Evolutionary conservation across 2,888 invertebrate genomes (phyloP).

Genomic region (Dioctria linearis): DNA sequence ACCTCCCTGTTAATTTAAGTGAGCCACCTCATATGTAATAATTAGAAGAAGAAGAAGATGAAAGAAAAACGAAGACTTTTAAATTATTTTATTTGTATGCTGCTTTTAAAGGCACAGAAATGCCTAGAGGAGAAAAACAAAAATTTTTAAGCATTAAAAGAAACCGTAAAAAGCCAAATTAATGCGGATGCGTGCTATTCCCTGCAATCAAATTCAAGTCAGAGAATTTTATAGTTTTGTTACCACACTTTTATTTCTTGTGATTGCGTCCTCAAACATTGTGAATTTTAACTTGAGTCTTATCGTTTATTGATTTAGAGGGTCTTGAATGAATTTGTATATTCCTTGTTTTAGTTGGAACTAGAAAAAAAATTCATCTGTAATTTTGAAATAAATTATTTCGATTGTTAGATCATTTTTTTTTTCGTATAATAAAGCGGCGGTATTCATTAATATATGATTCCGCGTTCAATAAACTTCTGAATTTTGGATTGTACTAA

Average conservation of each 20-base stretch:
- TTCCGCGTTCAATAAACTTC: too few relatives aligned
- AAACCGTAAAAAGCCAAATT: conserved; percentile 26
- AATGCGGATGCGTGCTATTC: conserved; percentile 8
- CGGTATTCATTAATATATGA: too few relatives aligned
- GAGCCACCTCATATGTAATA: not conserved
- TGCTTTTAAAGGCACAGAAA: conserved; percentile 33
- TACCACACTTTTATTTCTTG: conserved; percentile 17
- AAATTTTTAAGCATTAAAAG: conserved; percentile 57
- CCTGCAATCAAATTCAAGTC: conserved; percentile 41
- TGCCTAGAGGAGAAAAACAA: conserved; percentile 55
- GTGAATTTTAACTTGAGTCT: not conserved
- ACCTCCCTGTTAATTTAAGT: not conserved
- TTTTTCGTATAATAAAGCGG: too few relatives aligned
- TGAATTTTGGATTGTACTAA: too few relatives aligned
- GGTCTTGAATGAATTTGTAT: conserved; percentile 39
- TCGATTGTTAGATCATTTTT: conserved; percentile 29
- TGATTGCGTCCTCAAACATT: not conserved
- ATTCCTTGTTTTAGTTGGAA: conserved; percentile 44
- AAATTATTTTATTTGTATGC: conserved; percentile 27
- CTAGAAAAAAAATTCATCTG: conserved; percentile 26
- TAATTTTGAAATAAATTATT: conserved; percentile 52
- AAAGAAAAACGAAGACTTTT: not conserved
- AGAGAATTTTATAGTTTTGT: conserved; percentile 35
- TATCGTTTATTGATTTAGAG: conserved; percentile 31
- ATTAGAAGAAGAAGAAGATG: not conserved